phyloP scores from a whole-genome alignment of 2,888 invertebrate species.

The Clistopyga incitator region DNA sequence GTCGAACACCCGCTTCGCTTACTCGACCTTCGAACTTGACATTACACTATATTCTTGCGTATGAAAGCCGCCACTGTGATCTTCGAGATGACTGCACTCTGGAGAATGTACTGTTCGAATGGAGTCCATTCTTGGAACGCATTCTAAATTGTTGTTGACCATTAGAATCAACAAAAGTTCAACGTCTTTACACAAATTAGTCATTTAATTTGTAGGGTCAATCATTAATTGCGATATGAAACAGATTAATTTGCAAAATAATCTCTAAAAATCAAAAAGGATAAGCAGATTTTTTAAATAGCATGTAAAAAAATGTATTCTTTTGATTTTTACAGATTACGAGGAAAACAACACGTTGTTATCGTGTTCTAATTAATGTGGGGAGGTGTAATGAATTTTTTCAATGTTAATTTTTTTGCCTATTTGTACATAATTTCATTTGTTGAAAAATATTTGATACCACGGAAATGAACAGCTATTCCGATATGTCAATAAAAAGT shows the following conservation, averaged over 20 bases:
- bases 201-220: background rate
- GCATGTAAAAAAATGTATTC: too few relatives aligned
- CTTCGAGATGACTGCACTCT: background rate
- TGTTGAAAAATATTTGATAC: background rate
- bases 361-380: background rate
- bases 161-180: background rate
- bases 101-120: background rate
- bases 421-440: background rate
- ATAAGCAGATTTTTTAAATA: background rate
- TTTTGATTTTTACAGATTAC: too few relatives aligned
- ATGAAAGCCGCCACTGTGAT: conserved; percentile 1
- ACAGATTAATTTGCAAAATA: background rate
- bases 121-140: background rate
- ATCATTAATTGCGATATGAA: background rate
- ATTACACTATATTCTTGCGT: conserved; percentile 25
- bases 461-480: background rate
- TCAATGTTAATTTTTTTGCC: background rate
- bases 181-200: background rate
- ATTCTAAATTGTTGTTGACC: background rate
- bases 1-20: conserved; percentile 17
- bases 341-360: too few relatives aligned
- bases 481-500: background rate
- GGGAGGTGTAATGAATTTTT: background rate
- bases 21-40: conserved; percentile 47
- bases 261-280: background rate